phyloP scores from a whole-genome alignment of 2,888 invertebrate genomes.

The Ptychoptera contaminata region DNA sequence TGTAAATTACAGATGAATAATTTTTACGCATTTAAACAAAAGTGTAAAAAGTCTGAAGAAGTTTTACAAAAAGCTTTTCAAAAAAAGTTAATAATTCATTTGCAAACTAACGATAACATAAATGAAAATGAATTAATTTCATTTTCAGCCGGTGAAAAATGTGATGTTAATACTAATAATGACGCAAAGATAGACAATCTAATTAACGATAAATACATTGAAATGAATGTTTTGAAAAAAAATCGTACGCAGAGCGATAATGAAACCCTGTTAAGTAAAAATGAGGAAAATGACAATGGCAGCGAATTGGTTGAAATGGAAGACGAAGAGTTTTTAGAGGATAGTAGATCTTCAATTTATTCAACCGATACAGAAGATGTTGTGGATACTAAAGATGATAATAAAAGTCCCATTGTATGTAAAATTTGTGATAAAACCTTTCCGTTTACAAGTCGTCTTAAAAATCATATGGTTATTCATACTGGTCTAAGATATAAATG shows the following conservation, averaged over 20 bases:
- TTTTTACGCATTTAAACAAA: slow-evolving; percentile 10
- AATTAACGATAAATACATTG: background rate
- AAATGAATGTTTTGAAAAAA: background rate
- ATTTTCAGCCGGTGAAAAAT: background rate
- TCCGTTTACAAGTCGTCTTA: background rate
- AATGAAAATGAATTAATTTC: background rate
- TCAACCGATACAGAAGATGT: background rate
- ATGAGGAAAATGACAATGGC: background rate
- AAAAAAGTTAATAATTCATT: background rate
- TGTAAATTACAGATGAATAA: slow-evolving; percentile 9
- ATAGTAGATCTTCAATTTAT: background rate
- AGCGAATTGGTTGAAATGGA: background rate
- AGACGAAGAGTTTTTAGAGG: background rate
- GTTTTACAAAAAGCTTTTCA: background rate
- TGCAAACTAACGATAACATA: background rate
- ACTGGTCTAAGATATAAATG: slow-evolving; percentile 1
- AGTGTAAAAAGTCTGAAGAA: slow-evolving; percentile 8
- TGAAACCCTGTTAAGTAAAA: background rate
- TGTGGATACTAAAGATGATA: background rate
- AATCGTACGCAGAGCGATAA: background rate
- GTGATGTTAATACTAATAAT: background rate
- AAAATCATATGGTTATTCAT: slow-evolving; percentile 1
- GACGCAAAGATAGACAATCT: background rate
- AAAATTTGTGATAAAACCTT: slow-evolving; percentile 1
- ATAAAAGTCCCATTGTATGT: background rate